A percentile compares a stretch with the other conserved stretches of the same genome.
Conservation (phyloP, 2,888 invertebrate species). For the Euplexia lucipara region DNA sequence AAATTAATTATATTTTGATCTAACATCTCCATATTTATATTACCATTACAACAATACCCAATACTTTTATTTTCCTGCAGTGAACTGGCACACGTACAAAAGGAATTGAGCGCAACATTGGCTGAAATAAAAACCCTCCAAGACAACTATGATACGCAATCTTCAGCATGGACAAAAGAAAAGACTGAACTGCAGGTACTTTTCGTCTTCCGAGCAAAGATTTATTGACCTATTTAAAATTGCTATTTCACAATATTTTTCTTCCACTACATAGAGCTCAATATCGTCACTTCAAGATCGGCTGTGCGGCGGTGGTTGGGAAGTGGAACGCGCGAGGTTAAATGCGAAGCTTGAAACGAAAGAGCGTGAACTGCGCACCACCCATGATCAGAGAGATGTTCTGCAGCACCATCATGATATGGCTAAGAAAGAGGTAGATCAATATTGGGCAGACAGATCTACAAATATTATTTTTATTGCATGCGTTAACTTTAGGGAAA, state of each 20-base stretch:
- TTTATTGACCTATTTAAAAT: background rate
- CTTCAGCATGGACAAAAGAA: conserved; percentile 94
- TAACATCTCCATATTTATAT: too few relatives aligned
- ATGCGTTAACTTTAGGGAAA: too few relatives aligned
- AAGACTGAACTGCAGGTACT: conserved; percentile 93
- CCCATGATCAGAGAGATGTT: conserved; percentile 94
- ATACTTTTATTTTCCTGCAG: conserved; percentile 78
- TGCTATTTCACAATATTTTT: conserved; percentile 1
- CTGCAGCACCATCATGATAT: conserved; percentile 94
- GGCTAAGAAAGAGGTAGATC: conserved; percentile 88
- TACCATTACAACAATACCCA: background rate
- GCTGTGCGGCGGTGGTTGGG: conserved; percentile 90
- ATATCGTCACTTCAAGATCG: conserved; percentile 88
- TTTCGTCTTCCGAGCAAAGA: background rate
- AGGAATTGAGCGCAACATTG: conserved; percentile 91
- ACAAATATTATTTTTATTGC: too few relatives aligned
- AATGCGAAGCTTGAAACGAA: conserved; percentile 94
- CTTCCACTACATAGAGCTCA: conserved; percentile 72
- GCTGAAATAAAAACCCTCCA: conserved; percentile 92
- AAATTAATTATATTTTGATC: background rate
- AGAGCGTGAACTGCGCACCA: conserved; percentile 93
- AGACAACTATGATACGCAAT: conserved; percentile 92
- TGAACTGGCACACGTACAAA: conserved; percentile 91
- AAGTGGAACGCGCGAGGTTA: conserved; percentile 93
- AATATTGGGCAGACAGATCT: background rate